Conservation (phyloP, 1,140 invertebrate species). For the Drosophila tani region DNA sequence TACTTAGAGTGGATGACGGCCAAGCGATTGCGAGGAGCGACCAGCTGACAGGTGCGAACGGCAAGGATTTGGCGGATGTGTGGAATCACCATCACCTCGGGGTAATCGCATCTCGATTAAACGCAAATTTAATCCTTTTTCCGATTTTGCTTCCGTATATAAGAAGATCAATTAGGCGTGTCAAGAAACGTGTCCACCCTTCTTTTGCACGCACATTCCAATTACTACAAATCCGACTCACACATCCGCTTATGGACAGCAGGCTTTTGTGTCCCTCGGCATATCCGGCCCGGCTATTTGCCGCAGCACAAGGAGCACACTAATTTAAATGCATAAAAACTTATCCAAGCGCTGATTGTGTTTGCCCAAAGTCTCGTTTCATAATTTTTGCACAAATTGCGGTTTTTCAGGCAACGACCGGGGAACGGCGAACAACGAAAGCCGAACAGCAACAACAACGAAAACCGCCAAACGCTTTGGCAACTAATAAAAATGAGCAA, state of each 20-base stretch:
- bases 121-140: background rate
- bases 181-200: too few species aligned
- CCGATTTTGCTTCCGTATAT: background rate
- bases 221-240: constrained; percentile 41
- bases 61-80: constrained; percentile 14
- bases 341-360: constrained; percentile 72
- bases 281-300: background rate
- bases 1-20: constrained; percentile 7
- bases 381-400: constrained; percentile 83
- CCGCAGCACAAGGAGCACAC: constrained; percentile 37
- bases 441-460: constrained; percentile 22
- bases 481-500: constrained; percentile 59
- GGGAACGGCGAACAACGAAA: constrained; percentile 6
- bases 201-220: constrained; percentile 20
- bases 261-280: constrained; percentile 4
- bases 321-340: constrained; percentile 80
- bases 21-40: background rate
- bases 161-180: constrained; percentile 25
- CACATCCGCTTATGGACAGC: constrained; percentile 33
- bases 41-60: constrained; percentile 46
- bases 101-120: constrained; percentile 12
- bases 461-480: constrained; percentile 56
- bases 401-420: constrained; percentile 59
- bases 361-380: constrained; percentile 79
- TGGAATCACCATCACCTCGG: background rate